These are phyloP conservation scores for Orchesella flavescens DNA, from an alignment of 2,888 invertebrate genomes.

Conservation along the genomic window DNA sequence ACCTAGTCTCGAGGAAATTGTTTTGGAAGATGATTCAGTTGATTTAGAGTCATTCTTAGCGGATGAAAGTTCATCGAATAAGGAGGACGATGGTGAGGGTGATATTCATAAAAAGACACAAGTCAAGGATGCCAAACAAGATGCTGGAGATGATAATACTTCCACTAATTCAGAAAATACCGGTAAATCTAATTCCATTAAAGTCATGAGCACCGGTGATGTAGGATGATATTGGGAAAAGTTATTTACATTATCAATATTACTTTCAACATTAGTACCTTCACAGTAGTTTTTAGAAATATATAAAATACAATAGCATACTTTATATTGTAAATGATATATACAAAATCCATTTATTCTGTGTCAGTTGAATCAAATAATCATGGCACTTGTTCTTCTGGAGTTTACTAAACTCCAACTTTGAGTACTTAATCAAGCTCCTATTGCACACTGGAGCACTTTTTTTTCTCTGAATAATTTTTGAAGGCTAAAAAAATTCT, in stretches of 20 bases:
- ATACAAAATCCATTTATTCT: no score
- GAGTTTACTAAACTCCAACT: no score
- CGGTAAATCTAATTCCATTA: background rate
- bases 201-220: conserved; percentile 18
- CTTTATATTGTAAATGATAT: no score
- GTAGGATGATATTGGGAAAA: conserved; percentile 5
- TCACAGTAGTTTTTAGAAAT: background rate
- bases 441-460: no score
- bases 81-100: background rate
- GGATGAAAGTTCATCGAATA: conserved; percentile 35
- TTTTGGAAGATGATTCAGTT: conserved; percentile 77
- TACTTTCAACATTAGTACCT: background rate
- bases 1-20: conserved; percentile 80
- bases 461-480: no score
- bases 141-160: background rate
- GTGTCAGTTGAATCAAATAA: no score
- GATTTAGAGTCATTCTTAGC: conserved; percentile 80
- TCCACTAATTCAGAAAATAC: background rate
- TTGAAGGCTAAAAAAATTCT: no score
- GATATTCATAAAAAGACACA: conserved; percentile 2
- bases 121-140: background rate
- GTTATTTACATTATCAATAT: background rate
- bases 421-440: no score
- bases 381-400: no score
- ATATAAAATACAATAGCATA: no score